phyloP scores from a whole-genome alignment of 2,113 vertebrate species.

The Melospiza melodia region DNA sequence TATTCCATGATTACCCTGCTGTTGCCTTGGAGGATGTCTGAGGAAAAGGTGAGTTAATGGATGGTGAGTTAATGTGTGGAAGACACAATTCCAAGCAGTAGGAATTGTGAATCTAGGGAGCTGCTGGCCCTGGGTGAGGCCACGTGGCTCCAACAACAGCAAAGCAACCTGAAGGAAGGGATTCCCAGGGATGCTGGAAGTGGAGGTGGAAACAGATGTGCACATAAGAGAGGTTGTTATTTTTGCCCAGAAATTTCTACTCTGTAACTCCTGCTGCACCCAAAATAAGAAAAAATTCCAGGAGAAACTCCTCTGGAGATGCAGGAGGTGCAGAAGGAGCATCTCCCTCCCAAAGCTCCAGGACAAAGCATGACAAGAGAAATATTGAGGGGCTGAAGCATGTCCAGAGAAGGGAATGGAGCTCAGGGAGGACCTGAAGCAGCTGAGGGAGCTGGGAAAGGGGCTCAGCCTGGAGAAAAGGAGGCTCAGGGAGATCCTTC shows the following conservation, averaged over 20 bases:
- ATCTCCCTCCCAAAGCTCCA: not conserved
- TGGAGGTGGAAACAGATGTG: not conserved
- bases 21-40: not conserved
- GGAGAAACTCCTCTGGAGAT: not conserved
- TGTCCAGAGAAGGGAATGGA: rapidly evolving
- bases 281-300: not conserved
- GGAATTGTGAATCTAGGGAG: not conserved
- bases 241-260: not conserved
- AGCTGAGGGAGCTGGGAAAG: not conserved
- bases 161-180: rapidly evolving
- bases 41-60: not conserved
- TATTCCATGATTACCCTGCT: not conserved
- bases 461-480: not conserved
- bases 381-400: rapidly evolving
- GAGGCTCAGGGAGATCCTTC: rapidly evolving
- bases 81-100: not conserved
- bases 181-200: not conserved
- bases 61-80: not conserved
- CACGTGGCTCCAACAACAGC: not conserved
- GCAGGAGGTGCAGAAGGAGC: not conserved
- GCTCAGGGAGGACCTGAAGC: not conserved
- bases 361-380: not conserved
- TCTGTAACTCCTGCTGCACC: not conserved
- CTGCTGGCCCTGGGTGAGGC: not conserved
- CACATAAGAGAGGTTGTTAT: not conserved